Base-by-base conservation (phyloP, 2,113 vertebrate species). In the Oncorhynchus clarkii region DNA sequence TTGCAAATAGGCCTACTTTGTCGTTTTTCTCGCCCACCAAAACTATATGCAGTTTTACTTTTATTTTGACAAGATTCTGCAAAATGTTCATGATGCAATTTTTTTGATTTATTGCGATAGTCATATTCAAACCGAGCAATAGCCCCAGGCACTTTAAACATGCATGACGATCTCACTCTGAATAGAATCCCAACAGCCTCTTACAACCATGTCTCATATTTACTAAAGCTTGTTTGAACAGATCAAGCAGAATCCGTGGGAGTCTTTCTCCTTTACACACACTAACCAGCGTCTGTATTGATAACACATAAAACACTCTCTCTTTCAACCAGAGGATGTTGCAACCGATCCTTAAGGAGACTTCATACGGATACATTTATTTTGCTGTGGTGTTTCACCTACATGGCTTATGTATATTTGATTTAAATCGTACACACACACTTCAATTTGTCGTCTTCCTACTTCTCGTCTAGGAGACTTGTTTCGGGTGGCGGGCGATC, bases 401-500 rank as follows among this genome's bases (percentile, higher is more conserved):
- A 31, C 49, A 45, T 26, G 16, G 39, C 26, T 5, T 49, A 45
- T 73, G 29, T 64, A 71, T 62, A 39, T 39, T 39, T 2, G 22
- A 39, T 39, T 39, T 7, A 14, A 39, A 77, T 49, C 16, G 48
- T 69, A 39, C 27, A 12, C 16, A 12, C 16, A 18, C 27, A 14
- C 12, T 77, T 65, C 67, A 34, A 39, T 67, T 26, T 2, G 12
- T 45, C 39, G 2, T 79, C 14, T 67, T 71, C 29, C 76, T 80
- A 79, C 73, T 88, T 16, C 14, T 18, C 86, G 79, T 90, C 73
- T 84, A 96, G 95, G 94, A 81, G 91, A 92, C 85, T 89, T 93
- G 82, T 92, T 94, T 77, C 93, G 89, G 91, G 86, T 90, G 82
- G 83, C 86, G 77, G 92, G 91, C 73, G 93, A 96, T 84, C 91